Base-by-base conservation (phyloP, 2,113 vertebrate species). In the Anseranas semipalmata region DNA sequence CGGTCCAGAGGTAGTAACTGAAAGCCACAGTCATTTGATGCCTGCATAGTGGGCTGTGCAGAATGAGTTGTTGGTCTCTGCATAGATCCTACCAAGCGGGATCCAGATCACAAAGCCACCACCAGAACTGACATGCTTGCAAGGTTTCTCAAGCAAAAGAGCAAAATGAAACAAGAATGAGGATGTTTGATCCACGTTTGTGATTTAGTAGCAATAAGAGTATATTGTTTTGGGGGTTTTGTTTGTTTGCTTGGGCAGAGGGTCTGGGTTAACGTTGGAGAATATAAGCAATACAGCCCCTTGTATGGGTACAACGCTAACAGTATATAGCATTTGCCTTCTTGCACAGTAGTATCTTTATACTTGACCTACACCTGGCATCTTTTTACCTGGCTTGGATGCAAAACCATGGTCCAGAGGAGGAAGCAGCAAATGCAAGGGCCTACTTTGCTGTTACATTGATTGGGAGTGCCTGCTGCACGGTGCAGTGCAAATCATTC, bases 1-100 rank as follows among this genome's bases (percentile, higher is more conserved):
- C 66, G n/a, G 10, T 96, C 97, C 96, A 97, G 96, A 97, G 94
- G 95, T 91, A 96, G 96, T 96, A 96, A 96, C 94, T 96, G 95
- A 97, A 97, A 97, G 95, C 97, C 96, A 97, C 95, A 95, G 96
- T 97, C 96, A 97, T 97, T 96, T 89, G 96, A 97, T 94, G 96
- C 94, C 94, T 96, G 96, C 91, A 95, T 56, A 94, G 91, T 96
- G 92, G 95, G 89, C 95, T 95, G 87, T 95, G 94, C 95, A 96
- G 95, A 95, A 85, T 67, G 92, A 96, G 90, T 95, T 97, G 90
- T 86, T 96, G 97, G 96, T 77, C 95, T 96, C 96, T 92, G 96
- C 89, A 7, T 91, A 89, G 94, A 96, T 94, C 88, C 88, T 95
- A 95, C 92, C 92, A 95, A 80, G 93, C 93, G 68, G 92, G 91